Evolutionary conservation across 2,888 invertebrate species (phyloP).

Genomic region (Oxystoma pomonae): DNA sequence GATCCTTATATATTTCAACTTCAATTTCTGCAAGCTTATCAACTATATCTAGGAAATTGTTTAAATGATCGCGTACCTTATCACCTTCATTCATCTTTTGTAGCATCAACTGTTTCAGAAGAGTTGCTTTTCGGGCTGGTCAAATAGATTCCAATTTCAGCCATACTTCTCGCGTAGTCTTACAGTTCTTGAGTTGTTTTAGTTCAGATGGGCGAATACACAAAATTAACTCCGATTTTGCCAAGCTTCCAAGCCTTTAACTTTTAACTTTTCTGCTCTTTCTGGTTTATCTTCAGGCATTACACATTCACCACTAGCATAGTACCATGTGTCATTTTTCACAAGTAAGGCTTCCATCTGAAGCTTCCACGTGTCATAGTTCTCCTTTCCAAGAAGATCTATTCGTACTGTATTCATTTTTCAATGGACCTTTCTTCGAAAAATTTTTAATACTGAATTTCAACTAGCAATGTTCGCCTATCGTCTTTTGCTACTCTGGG

Average conservation of each 20-base stretch:
- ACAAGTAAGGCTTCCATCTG: slow-evolving; percentile 23
- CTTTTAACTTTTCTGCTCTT: neutral
- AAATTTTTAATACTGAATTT: neutral
- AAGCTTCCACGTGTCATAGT: slow-evolving; percentile 25
- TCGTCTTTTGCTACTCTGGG: slow-evolving; percentile 4
- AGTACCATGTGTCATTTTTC: slow-evolving; percentile 21
- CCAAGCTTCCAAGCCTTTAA: slow-evolving; percentile 17
- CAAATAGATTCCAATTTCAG: slow-evolving; percentile 41
- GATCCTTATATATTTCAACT: slow-evolving; percentile 34
- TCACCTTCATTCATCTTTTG: slow-evolving; percentile 36
- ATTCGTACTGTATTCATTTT: slow-evolving; percentile 10
- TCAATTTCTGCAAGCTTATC: slow-evolving; percentile 38
- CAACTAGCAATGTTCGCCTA: neutral
- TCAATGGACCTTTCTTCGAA: neutral
- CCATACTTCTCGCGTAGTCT: slow-evolving; percentile 40
- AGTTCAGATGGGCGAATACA: slow-evolving; percentile 32
- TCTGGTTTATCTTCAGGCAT: slow-evolving; percentile 1
- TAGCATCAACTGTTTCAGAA: slow-evolving; percentile 40
- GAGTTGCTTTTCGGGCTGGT: slow-evolving; percentile 42
- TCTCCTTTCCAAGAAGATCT: slow-evolving; percentile 19
- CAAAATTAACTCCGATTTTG: slow-evolving; percentile 28
- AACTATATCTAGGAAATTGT: slow-evolving; percentile 39
- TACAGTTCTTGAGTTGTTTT: slow-evolving; percentile 35
- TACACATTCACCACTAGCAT: slow-evolving; percentile 17
- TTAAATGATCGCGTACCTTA: slow-evolving; percentile 34